These are phyloP conservation scores for Synergus laeviventris DNA, from an alignment of 2,888 invertebrate species.

Conservation along the genomic window DNA sequence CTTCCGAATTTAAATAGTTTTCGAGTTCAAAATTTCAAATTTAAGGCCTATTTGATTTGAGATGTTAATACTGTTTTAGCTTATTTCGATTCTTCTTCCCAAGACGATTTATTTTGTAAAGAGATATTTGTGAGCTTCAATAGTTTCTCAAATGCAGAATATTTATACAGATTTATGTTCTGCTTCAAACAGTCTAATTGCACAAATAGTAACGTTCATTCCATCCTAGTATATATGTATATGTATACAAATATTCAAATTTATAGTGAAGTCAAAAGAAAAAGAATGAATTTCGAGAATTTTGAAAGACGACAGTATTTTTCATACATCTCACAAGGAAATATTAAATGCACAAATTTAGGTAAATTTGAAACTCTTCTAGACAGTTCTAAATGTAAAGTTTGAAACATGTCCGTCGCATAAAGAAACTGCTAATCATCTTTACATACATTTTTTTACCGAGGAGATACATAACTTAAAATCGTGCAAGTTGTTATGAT, in stretches of 20 bases:
- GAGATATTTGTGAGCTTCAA: background rate
- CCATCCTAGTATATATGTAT: conserved; percentile 20
- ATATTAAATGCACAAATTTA: conserved; percentile 31
- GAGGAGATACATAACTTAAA: background rate
- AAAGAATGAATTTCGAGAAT: conserved; percentile 4
- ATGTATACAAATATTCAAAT: conserved; percentile 11
- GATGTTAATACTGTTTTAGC: background rate
- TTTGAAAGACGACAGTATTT: conserved; percentile 36
- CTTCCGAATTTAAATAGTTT: background rate
- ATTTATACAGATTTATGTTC: background rate
- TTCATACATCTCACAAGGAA: conserved; percentile 24
- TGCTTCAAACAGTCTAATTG: conserved; percentile 18
- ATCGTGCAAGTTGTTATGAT: background rate
- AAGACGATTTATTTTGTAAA: background rate
- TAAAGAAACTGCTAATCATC: conserved; percentile 15
- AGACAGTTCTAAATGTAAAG: conserved; percentile 18
- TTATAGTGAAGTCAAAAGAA: background rate
- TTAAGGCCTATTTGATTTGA: background rate
- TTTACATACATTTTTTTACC: conserved; percentile 3
- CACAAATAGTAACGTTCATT: conserved; percentile 29
- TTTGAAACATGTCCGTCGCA: conserved; percentile 20
- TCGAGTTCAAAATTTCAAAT: background rate
- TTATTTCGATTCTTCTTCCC: background rate
- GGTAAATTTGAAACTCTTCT: conserved; percentile 13
- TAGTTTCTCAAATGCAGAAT: background rate